These are phyloP conservation scores for Antennarius striatus DNA, from an alignment of 2,113 vertebrate species.

Conservation along the genomic window DNA sequence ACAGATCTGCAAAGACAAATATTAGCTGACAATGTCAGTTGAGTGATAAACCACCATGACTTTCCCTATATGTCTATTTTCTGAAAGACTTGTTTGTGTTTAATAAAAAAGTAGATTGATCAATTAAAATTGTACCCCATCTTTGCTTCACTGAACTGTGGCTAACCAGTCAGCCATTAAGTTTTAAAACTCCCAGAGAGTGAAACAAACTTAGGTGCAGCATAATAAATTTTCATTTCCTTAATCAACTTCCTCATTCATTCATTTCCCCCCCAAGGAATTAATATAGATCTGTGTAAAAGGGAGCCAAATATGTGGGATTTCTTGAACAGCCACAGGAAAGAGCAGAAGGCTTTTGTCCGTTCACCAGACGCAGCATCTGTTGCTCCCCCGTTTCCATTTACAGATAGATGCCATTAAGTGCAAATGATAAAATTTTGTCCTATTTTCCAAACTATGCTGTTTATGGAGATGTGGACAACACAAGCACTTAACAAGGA, in stretches of 20 bases:
- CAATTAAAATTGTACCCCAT: slow-evolving; percentile 71
- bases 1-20: no score
- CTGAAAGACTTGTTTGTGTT: background rate
- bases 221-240: slow-evolving; percentile 78
- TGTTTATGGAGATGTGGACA: slow-evolving; percentile 55
- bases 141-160: slow-evolving; percentile 71
- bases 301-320: slow-evolving; percentile 70
- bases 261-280: slow-evolving; percentile 62
- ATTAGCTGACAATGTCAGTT: no score
- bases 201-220: slow-evolving; percentile 72
- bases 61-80: no score
- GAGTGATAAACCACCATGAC: no score
- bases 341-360: slow-evolving; percentile 69
- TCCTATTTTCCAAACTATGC: slow-evolving; percentile 63
- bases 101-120: slow-evolving; percentile 64
- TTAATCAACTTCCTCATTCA: slow-evolving; percentile 79
- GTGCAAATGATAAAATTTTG: slow-evolving; percentile 67
- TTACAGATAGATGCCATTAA: slow-evolving; percentile 75
- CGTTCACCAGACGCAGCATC: slow-evolving; percentile 65
- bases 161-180: slow-evolving; percentile 78
- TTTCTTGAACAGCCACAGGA: slow-evolving; percentile 63
- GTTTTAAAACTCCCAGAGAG: slow-evolving; percentile 72
- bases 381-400: slow-evolving; percentile 72
- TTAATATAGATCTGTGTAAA: slow-evolving; percentile 79
- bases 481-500: slow-evolving; percentile 35